Conservation (phyloP, 2,888 invertebrate genomes). For the Tiliacea citrago region DNA sequence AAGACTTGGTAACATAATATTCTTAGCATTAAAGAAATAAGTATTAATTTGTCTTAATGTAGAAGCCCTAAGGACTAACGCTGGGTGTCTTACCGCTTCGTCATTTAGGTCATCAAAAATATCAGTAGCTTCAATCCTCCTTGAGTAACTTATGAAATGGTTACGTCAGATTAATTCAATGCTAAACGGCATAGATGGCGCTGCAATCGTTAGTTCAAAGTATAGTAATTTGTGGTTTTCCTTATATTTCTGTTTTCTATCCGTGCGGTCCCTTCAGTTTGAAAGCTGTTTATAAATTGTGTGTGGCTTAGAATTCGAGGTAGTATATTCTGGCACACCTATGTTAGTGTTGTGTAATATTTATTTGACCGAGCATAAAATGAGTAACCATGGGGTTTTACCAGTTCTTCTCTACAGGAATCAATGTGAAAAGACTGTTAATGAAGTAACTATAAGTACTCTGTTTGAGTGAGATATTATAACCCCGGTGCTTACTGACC, state of each 20-base stretch:
- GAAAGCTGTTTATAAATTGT: slow-evolving; percentile 38
- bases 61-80: slow-evolving; percentile 21
- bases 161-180: slow-evolving; percentile 36
- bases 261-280: slow-evolving; percentile 32
- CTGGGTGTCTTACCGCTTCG: slow-evolving; percentile 22
- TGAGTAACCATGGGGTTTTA: background rate
- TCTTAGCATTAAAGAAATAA: background rate
- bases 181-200: slow-evolving; percentile 45
- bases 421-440: background rate
- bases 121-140: slow-evolving; percentile 25
- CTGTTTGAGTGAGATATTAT: background rate
- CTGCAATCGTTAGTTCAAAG: slow-evolving; percentile 23
- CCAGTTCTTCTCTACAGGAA: background rate
- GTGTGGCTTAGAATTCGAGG: slow-evolving; percentile 32
- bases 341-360: slow-evolving; percentile 35
- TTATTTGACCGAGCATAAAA: slow-evolving; percentile 10
- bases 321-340: slow-evolving; percentile 35
- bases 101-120: slow-evolving; percentile 60
- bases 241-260: slow-evolving; percentile 53
- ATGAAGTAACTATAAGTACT: background rate
- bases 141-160: slow-evolving; percentile 48
- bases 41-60: slow-evolving; percentile 8
- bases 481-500: background rate
- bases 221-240: slow-evolving; percentile 54
- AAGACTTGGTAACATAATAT: slow-evolving; percentile 25